Evolutionary conservation across 2,113 vertebrate genomes (phyloP).

Genomic region (Poeciliopsis prolifica): DNA sequence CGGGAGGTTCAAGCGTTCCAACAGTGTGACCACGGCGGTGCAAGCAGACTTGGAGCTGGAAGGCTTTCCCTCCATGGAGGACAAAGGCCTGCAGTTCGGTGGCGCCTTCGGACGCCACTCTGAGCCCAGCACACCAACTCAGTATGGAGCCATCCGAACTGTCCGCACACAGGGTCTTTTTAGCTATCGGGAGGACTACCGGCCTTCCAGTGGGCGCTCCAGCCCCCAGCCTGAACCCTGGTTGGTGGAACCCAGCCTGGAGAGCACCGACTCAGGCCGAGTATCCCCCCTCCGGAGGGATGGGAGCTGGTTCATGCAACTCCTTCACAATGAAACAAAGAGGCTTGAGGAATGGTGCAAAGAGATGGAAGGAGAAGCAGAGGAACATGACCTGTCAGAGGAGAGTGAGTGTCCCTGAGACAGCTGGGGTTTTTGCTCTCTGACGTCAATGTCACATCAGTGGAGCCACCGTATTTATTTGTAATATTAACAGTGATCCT

Average conservation of each 20-base stretch:
- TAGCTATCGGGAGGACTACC: slow-evolving; percentile 96
- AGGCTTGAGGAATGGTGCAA: slow-evolving; percentile 97
- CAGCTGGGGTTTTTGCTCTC: slow-evolving; percentile 13
- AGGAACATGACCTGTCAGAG: slow-evolving; percentile 94
- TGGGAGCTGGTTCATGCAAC: slow-evolving; percentile 96
- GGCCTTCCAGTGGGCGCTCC: slow-evolving; percentile 87
- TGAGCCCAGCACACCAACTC: slow-evolving; percentile 96
- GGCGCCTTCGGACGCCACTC: slow-evolving; percentile 93
- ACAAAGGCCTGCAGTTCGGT: slow-evolving; percentile 97
- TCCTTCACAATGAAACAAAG: slow-evolving; percentile 95
- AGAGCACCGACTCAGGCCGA: slow-evolving; percentile 84
- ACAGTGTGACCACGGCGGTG: slow-evolving; percentile 96
- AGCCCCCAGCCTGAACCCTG: slow-evolving; percentile 90
- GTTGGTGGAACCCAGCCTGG: slow-evolving; percentile 86
- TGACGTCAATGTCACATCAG: neutral
- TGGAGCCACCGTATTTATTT: neutral
- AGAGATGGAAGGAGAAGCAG: slow-evolving; percentile 96
- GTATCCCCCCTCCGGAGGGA: slow-evolving; percentile 90
- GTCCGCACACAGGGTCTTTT: slow-evolving; percentile 97
- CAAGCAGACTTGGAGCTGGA: slow-evolving; percentile 97
- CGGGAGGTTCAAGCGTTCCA: slow-evolving; percentile 95
- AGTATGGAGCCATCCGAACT: slow-evolving; percentile 92
- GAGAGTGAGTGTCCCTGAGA: slow-evolving; percentile 87
- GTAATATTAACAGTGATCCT: neutral
- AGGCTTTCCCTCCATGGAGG: slow-evolving; percentile 93